Conservation (phyloP, 2,888 invertebrate genomes). For the Cheilosia pagana region DNA sequence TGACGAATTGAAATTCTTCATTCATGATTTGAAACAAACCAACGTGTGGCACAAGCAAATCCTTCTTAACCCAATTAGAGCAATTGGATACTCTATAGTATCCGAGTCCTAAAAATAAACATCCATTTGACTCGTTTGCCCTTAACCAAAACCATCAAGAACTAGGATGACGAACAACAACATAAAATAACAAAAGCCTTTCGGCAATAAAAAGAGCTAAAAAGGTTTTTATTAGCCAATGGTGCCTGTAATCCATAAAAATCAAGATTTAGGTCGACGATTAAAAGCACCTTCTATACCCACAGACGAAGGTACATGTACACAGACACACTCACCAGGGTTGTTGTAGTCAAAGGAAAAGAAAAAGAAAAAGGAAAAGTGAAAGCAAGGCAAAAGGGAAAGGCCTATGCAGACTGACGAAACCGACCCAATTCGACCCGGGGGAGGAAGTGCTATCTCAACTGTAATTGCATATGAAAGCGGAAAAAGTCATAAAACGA, state of each 20-base stretch:
- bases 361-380: neutral
- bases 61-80: constrained; percentile 57
- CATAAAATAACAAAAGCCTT: constrained; percentile 65
- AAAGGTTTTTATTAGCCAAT: constrained; percentile 72
- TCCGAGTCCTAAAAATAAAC: constrained; percentile 44
- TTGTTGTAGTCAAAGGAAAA: neutral
- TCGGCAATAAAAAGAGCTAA: constrained; percentile 54
- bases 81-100: constrained; percentile 38
- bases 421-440: constrained; percentile 7
- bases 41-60: constrained; percentile 22
- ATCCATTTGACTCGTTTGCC: constrained; percentile 47
- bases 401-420: neutral
- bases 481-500: constrained; percentile 71
- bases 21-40: constrained; percentile 44
- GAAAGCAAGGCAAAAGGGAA: neutral
- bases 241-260: constrained; percentile 73
- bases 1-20: constrained; percentile 19
- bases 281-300: constrained; percentile 61
- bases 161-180: constrained; percentile 7
- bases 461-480: constrained; percentile 59
- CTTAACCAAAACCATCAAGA: constrained; percentile 29
- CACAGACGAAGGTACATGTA: neutral
- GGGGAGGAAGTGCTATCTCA: constrained; percentile 19
- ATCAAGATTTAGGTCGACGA: constrained; percentile 72
- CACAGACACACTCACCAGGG: too few species aligned